Evolutionary conservation across 2,888 invertebrate genomes (phyloP), one percentile per base, ranked within the genome.

Genomic region (Drosophila robusta): DNA sequence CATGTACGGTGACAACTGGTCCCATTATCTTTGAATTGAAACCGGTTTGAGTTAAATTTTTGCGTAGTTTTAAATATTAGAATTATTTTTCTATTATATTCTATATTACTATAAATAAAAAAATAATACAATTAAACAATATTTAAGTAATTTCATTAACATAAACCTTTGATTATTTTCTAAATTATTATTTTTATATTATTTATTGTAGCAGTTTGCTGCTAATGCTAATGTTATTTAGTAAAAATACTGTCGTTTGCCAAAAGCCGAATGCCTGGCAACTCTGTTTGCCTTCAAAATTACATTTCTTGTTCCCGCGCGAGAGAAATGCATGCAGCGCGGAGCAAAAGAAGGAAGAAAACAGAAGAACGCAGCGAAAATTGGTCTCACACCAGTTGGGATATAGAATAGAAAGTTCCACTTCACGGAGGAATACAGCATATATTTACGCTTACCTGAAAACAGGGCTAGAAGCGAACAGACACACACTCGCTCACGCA

Each of bases 371-470:
- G 34, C 58, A 36, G 9, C 24, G 16, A 26, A 54, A 75, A 54
- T 76, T 55, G 46, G 36, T 49, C 47, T 24, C 14, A 22, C 61
- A 36, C 76, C 54, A 74, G 73, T 74, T 74, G 73, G 73, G 65
- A 76, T 71, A 57, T 61, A 51, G 51, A 36, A 34, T 34, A 57
- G 57, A 71, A 62, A 71, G 65, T 66, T 44, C 50, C 42, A 71
- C 63, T 73, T 39, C 56, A 41, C 26, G 52, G 16, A 54, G 34
- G 29, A 26, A 32, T 8, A 18, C 60, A n/a, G 5, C 14, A 12
- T 9, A 55, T 36, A 45, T 44, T 7, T 22, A 29, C 55, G 41
- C 18, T 55, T 73, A 73, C 75, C 72, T 75, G 62, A 41, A 45
- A 45, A 26, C 18, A 16, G 3, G 8, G 9, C 32, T 14, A 42